These are phyloP conservation scores for Halocaridina rubra DNA, from an alignment of 2,888 invertebrate genomes.

Conservation along the genomic window DNA sequence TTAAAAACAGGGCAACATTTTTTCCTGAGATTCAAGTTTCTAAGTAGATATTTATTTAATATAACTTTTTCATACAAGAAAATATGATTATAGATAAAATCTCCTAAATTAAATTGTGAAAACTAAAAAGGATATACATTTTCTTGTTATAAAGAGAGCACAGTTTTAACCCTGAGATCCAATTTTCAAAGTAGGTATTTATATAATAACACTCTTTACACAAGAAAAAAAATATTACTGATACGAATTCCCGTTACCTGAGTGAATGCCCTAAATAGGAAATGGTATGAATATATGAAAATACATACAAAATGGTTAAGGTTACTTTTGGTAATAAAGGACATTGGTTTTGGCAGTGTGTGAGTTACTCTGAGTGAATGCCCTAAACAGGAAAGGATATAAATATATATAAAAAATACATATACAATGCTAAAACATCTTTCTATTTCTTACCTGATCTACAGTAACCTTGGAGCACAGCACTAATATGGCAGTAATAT, in stretches of 20 bases:
- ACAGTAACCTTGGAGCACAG: constrained; percentile 22
- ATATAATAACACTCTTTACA: too few relatives aligned
- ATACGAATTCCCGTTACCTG: too few relatives aligned
- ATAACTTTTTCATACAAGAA: not conserved
- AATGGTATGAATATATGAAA: not conserved
- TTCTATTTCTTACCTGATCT: constrained; percentile 18
- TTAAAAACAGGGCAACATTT: not conserved
- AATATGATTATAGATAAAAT: not conserved
- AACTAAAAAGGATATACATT: not conserved
- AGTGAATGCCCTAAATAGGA: not conserved
- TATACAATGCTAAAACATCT: not conserved
- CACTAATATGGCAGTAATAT: constrained; percentile 2
- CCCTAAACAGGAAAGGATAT: not conserved
- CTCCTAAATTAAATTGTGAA: not conserved
- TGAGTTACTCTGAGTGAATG: not conserved
- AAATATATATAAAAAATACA: not conserved
- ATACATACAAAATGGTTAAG: not conserved
- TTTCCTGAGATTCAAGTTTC: not conserved
- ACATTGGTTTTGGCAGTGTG: not conserved
- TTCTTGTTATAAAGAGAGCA: too few relatives aligned
- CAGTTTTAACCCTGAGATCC: too few relatives aligned
- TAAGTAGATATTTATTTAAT: not conserved
- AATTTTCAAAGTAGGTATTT: too few relatives aligned
- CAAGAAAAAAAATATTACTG: too few relatives aligned
- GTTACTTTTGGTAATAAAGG: not conserved